Base-by-base conservation (phyloP, 2,888 invertebrate species). In the Aproaerema taeniolella region DNA sequence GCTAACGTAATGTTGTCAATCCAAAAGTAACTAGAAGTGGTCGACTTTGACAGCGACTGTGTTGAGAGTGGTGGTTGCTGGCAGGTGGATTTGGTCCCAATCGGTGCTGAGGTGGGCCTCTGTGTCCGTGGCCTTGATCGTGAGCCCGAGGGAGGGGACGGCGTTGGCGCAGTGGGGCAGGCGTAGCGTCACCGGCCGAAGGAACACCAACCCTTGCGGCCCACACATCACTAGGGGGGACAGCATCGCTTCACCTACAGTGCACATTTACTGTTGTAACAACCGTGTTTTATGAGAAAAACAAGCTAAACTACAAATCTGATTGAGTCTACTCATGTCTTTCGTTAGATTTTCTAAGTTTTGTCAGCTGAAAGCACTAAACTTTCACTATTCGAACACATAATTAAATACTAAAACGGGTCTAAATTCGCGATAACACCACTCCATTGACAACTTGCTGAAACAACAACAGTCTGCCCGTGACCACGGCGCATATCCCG, bases 161-260 rank as follows among this genome's bases (percentile, higher is more conserved):
- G 92, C 92, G 70, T 93, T 93, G 53, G 92, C 92, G 73, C 92
- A 93, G 73, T 94, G 97, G 50, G 98, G 98, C 67, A 98, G 92
- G 53, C 95, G 91, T 39, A 98, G 89, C 60, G 97, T 96, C 62
- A 97, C 96, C 37, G 97, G 96, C 68, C 92, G 90, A 44, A 91
- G 83, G 86, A 98, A 98, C 75, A 93, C 92, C 53, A 97, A 90
- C 52, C 97, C 93, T 85, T 96, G 96, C 14, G 98, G 98, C 46
- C 98, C 97, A 87, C 97, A 98, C 95, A 97, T 96, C 65, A 98
- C 97, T 62, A 97, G 89, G 44, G 97, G 97, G 61, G 96, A 96
- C 60, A 97, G 89, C 89, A 97, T 91, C 48, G 95, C 95, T 89
- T 98, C 97, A 91, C 97, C 96, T 96, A 67, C 52, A 47, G 36